Evolutionary conservation across 2,797 vertebrate genomes (phyloP).

Genomic region (Scomberomorus guttatus): DNA sequence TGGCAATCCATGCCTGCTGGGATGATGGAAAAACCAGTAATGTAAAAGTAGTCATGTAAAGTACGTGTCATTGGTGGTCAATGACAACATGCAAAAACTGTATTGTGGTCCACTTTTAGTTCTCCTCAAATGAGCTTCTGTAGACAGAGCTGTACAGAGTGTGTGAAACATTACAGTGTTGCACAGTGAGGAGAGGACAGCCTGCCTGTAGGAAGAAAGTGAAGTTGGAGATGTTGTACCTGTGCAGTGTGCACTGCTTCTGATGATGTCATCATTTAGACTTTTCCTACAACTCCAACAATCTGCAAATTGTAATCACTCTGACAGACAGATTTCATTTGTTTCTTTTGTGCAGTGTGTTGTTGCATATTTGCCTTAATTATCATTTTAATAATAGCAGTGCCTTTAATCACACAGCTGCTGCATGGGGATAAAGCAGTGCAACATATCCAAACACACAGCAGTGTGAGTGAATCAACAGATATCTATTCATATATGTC

Average conservation of each 20-base stretch:
- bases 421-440: not conserved
- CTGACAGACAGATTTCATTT: not conserved
- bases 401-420: not conserved
- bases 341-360: not conserved
- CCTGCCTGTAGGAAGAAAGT: no score
- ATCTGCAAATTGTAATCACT: not conserved
- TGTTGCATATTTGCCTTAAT: not conserved
- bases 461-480: not conserved
- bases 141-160: no score
- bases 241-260: not conserved
- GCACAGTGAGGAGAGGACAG: not conserved
- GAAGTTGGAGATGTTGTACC: not conserved
- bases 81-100: not conserved
- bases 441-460: not conserved
- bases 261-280: slow-evolving; percentile 16
- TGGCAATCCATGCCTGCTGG: not conserved
- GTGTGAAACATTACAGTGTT: not conserved
- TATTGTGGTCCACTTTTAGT: no score
- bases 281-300: not conserved
- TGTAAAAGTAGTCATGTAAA: no score
- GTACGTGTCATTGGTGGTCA: not conserved
- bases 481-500: not conserved
- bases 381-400: not conserved
- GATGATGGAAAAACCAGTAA: not conserved
- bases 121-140: not conserved